A percentile compares a stretch with the other conserved stretches of the same genome.
Conservation (phyloP, 2,888 invertebrate species). For the Quadroppia sp. region DNA sequence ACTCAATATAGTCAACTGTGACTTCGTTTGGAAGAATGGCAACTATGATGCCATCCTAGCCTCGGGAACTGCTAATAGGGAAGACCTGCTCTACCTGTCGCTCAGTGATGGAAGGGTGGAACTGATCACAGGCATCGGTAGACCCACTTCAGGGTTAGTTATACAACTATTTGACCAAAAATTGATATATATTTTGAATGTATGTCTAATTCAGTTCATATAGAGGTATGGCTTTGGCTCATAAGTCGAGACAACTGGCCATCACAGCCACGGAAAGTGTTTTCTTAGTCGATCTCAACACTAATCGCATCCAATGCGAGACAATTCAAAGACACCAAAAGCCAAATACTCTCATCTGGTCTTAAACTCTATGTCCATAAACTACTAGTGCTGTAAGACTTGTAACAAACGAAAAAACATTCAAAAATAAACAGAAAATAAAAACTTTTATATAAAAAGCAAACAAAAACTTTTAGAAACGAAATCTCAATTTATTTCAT, state of each 20-base stretch:
- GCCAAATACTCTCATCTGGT: slow-evolving; percentile 43
- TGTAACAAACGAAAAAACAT: not conserved
- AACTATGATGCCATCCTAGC: slow-evolving; percentile 44
- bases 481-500: too few relatives aligned
- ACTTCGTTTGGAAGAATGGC: slow-evolving; percentile 45
- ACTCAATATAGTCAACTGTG: slow-evolving; percentile 58
- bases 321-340: slow-evolving; percentile 42
- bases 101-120: slow-evolving; percentile 69
- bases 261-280: slow-evolving; percentile 44
- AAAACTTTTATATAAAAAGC: too few relatives aligned
- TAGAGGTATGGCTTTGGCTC: slow-evolving; percentile 41
- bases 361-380: slow-evolving; percentile 9
- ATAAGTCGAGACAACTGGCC: slow-evolving; percentile 29
- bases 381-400: not conserved
- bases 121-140: slow-evolving; percentile 67
- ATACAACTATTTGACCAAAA: not conserved
- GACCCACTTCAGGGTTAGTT: slow-evolving; percentile 42
- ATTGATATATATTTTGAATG: not conserved
- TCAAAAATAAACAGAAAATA: not conserved
- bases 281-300: slow-evolving; percentile 42
- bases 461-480: too few relatives aligned
- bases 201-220: slow-evolving; percentile 31
- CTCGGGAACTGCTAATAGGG: slow-evolving; percentile 41
- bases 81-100: slow-evolving; percentile 67
- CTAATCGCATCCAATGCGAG: slow-evolving; percentile 44